phyloP scores from a whole-genome alignment of 2,888 invertebrate species.

The Cerceris ruficornis region DNA sequence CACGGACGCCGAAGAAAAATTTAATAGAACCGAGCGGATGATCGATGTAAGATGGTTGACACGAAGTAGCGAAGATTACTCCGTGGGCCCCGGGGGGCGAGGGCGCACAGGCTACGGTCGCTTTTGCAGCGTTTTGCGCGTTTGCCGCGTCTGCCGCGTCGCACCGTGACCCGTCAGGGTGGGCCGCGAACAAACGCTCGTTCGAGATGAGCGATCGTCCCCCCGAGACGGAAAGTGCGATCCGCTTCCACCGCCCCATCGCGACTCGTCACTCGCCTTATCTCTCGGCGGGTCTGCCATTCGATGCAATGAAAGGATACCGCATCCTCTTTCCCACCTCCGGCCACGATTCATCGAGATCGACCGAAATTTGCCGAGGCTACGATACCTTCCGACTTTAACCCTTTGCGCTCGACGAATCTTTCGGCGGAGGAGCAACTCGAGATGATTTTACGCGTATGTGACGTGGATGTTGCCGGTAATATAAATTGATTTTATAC shows the following conservation, averaged over 20 bases:
- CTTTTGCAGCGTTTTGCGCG: not conserved
- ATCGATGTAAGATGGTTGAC: constrained; percentile 78
- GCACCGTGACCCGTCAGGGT: too few species aligned
- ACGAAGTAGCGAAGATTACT: constrained; percentile 76
- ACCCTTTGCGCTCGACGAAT: too few species aligned
- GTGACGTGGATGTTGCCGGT: too few species aligned
- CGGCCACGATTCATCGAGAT: too few species aligned
- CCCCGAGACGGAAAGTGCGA: constrained; percentile 73
- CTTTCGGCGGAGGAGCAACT: too few species aligned
- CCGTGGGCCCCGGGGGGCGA: constrained; percentile 61
- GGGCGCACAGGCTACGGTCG: constrained; percentile 16
- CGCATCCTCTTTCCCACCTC: not conserved
- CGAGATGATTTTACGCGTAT: too few species aligned
- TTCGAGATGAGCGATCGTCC: constrained; percentile 79
- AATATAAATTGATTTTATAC: too few species aligned
- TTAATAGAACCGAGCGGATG: constrained; percentile 75
- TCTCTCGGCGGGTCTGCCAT: constrained; percentile 62
- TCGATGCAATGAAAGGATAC: constrained; percentile 52
- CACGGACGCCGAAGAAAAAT: constrained; percentile 63
- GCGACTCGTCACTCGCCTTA: constrained; percentile 68
- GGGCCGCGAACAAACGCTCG: constrained; percentile 67
- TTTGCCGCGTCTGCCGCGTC: too few species aligned
- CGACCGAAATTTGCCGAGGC: too few species aligned
- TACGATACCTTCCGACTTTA: too few species aligned
- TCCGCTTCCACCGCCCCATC: constrained; percentile 33